Base-by-base conservation (phyloP, 1,140 invertebrate species). In the Nixonia krombeini region DNA sequence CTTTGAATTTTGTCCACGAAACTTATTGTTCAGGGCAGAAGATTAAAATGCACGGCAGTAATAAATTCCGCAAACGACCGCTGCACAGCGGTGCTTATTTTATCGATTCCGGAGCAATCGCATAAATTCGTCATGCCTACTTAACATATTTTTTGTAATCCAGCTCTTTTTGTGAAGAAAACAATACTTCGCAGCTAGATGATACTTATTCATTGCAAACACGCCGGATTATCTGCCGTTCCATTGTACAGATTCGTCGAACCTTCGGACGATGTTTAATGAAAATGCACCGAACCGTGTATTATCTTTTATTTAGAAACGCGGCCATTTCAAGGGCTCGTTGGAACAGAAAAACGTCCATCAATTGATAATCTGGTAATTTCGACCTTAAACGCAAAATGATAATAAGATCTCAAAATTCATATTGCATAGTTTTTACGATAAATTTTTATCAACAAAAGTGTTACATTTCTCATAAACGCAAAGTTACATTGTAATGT, bases 161-260 rank as follows among this genome's bases (percentile, higher is more conserved):
- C 28, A 53, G 9, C 21, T 10, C 12, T 35, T 50, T 52, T 61
- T 52, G 25, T 29, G 35, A 67, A 67, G 63, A 51, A 68, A 56
- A 68, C 57, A 68, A 68, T 62, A 40, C 51, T 2, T 2, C 64
- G 50, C 37, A 46, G 37, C 46, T 38, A 26, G 63, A 67, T 67
- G 63, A 67, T 38, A 50, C 56, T 67, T 67, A 67, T 67, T 59
- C 63, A 68, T 58, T 50, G 52, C 55, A 67, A 61, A 50, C 49
- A 62, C 42, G 46, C 57, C 21, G 53, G 37, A 53, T 68, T 68
- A 68, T 62, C 58, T 62, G 58, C 38, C 47, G 55, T 58, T 45
- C 26, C 65, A 69, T 69, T 69, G 65, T 63, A 49, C 37, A 37
- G 21, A 69, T 45, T 69, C 58, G 57, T 50, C 10, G 65, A 55